phyloP scores from a whole-genome alignment of 1,140 invertebrate species.

The Euglossa dilemma region DNA sequence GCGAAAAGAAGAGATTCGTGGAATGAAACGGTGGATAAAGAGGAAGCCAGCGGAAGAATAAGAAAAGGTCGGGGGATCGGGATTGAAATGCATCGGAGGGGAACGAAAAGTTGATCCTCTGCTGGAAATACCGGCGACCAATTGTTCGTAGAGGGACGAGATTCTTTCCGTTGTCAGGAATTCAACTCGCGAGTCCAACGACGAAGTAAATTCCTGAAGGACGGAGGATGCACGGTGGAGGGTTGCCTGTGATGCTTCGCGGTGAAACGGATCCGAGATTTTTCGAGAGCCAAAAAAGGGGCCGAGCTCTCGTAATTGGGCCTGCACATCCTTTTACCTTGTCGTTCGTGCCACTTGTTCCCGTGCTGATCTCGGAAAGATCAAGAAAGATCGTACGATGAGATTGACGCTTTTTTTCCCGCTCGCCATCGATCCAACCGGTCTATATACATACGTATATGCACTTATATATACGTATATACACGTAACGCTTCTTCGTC shows the following conservation, averaged over 20 bases:
- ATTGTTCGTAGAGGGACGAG: constrained; percentile 69
- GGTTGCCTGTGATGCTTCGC: constrained; percentile 25
- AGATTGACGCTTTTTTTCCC: constrained; percentile 54
- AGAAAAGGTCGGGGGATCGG: constrained; percentile 42
- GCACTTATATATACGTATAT: background rate
- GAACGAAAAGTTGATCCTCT: constrained; percentile 67
- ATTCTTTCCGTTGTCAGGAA: constrained; percentile 72
- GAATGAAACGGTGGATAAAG: constrained; percentile 28
- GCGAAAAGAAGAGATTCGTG: constrained; percentile 40
- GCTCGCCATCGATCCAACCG: constrained; percentile 39
- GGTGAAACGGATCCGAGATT: constrained; percentile 43
- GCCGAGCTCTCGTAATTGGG: constrained; percentile 53
- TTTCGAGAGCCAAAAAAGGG: constrained; percentile 39
- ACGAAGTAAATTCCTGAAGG: constrained; percentile 62
- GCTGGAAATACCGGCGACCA: constrained; percentile 70
- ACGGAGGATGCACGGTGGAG: constrained; percentile 38
- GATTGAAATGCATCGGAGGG: constrained; percentile 63
- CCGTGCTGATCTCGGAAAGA: constrained; percentile 31
- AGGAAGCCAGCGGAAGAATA: constrained; percentile 32
- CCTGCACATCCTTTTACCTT: constrained; percentile 57
- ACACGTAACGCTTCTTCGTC: background rate
- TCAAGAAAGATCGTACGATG: constrained; percentile 55
- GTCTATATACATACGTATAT: background rate
- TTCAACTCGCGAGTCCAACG: constrained; percentile 65
- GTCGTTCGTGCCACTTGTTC: constrained; percentile 49